Conservation (phyloP, 2,888 invertebrate species). For the Dolichopus griseipennis region DNA sequence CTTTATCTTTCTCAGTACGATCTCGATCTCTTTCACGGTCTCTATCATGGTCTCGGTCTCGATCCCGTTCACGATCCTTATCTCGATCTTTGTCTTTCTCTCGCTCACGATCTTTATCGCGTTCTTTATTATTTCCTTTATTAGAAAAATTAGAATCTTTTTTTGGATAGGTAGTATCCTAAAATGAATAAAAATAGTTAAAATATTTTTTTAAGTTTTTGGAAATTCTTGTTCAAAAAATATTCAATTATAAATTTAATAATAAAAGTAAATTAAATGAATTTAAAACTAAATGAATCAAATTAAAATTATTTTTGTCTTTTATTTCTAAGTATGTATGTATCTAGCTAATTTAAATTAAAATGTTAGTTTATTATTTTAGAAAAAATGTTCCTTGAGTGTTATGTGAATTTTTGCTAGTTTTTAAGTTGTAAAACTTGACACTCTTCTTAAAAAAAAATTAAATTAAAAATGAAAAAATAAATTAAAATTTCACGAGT, state of each 20-base stretch:
- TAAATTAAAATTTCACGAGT: neutral
- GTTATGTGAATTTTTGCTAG: neutral
- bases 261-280: neutral
- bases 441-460: neutral
- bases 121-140: neutral
- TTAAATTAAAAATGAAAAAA: neutral
- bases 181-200: neutral
- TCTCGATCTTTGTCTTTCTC: neutral
- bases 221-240: too few relatives aligned
- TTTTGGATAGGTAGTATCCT: neutral
- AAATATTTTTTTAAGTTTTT: neutral
- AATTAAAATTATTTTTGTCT: neutral
- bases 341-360: neutral
- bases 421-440: neutral
- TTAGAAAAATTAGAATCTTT: neutral
- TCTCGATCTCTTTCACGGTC: neutral
- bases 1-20: neutral
- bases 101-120: too few relatives aligned
- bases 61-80: neutral
- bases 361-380: neutral
- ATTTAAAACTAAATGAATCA: neutral
- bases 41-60: neutral
- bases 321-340: neutral
- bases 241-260: too few relatives aligned
- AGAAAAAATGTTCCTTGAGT: neutral